Evolutionary conservation across 2,113 vertebrate species (phyloP), one percentile per base, ranked within the genome.

Genomic region (Trematocara unimaculatum): DNA sequence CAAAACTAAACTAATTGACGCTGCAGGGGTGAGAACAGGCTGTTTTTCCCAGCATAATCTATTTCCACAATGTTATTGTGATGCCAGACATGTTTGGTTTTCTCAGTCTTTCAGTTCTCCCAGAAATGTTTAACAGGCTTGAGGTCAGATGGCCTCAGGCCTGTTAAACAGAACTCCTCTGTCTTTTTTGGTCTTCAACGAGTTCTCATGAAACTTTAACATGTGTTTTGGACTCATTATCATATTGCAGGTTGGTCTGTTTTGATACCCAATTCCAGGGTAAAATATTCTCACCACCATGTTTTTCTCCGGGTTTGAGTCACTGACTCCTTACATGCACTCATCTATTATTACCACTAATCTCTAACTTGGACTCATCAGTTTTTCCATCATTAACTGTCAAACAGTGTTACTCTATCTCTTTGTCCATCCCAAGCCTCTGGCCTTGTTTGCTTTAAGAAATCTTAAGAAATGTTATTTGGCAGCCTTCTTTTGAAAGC

Each of bases 61-160:
- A 17, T 47, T 72, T 17, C 14, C 40, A 47, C 42, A 17, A 47
- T 29, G 2, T 72, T 3, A 72, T 47, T 29, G 14, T 0, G 67
- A 47, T 72, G 20, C 20, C 67, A 47, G 40, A 72, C n/a, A 42
- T 70, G 64, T 42, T 70, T 70, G 64, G 38, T 40, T 70, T 70
- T 23, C 64, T 42, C 62, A 42, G n/a, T 3, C 64, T 70, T 70
- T 70, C 38, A 42, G 38, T 42, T 23, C 12, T 15, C n/a, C 13
- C 38, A 42, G 12, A 70, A 70, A 42, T 70, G 13, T 70, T 70
- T 42, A 51, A 51, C 17, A 51, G 17, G 49, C 49, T 51, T 18
- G 49, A 51, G 49, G 17, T 18, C 17, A 51, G 17, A 8, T 18
- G 17, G 15, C 31, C 56, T 31, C 26, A 0, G 31, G 26, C 26